Evolutionary conservation across 1,140 invertebrate species (phyloP).

Genomic region (Drosophila baimaii): DNA sequence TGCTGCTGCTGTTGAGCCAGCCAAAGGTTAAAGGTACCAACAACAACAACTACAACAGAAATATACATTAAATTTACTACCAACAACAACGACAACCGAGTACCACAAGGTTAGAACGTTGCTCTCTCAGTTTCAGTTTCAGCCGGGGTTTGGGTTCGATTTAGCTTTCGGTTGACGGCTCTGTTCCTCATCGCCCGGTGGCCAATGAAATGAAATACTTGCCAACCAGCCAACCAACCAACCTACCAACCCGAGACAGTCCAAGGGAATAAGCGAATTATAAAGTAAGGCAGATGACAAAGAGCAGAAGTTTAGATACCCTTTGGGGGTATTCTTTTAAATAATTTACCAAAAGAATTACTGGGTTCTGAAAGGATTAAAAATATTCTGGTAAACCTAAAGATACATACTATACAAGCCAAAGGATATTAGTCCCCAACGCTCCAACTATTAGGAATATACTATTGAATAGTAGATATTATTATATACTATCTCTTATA

Average conservation of each 20-base stretch:
- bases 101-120: slow-evolving; percentile 70
- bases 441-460: no score
- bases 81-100: slow-evolving; percentile 3
- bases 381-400: no score
- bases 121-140: slow-evolving; percentile 43
- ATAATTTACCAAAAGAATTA: no score
- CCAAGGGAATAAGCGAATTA: slow-evolving; percentile 39
- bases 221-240: no score
- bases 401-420: no score
- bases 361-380: no score
- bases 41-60: slow-evolving; percentile 44
- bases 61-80: slow-evolving; percentile 39
- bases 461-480: no score
- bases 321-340: background rate
- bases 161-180: slow-evolving; percentile 17
- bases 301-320: background rate
- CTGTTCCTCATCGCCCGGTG: slow-evolving; percentile 31
- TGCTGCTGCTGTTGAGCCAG: slow-evolving; percentile 28
- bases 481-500: no score
- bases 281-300: slow-evolving; percentile 30
- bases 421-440: no score
- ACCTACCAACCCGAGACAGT: slow-evolving; percentile 21
- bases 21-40: slow-evolving; percentile 80
- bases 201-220: slow-evolving; percentile 54
- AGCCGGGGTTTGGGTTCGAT: slow-evolving; percentile 15